Percentiles rank a stretch among this genome's conserved stretches.
Conservation (phyloP, 2,797 vertebrate genomes). For the Propithecus perrieri region DNA sequence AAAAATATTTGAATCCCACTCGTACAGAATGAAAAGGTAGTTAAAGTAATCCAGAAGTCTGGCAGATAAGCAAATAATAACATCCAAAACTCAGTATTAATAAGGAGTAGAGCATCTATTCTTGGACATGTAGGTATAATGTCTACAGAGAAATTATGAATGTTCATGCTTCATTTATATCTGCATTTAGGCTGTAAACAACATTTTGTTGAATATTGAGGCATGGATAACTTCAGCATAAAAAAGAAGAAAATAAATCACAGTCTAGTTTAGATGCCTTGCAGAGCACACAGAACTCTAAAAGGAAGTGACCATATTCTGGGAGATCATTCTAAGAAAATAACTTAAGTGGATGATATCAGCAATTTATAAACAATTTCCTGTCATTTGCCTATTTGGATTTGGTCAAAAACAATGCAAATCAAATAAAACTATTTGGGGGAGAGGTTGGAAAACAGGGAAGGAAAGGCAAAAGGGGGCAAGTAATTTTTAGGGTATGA, state of each 20-base stretch:
- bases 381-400: neutral
- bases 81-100: neutral
- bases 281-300: neutral
- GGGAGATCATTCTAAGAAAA: constrained; percentile 55
- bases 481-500: neutral
- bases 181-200: neutral
- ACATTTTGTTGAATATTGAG: neutral
- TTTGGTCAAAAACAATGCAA: neutral
- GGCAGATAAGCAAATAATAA: neutral
- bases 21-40: neutral
- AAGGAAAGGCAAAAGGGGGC: neutral
- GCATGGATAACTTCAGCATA: neutral
- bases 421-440: neutral
- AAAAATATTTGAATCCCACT: neutral
- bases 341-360: neutral
- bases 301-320: constrained; percentile 32
- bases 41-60: neutral
- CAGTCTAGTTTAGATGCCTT: constrained; percentile 11
- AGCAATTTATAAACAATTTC: constrained; percentile 37
- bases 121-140: neutral
- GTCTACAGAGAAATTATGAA: neutral
- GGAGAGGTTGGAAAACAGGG: neutral
- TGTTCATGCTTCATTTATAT: neutral
- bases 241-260: neutral
- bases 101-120: neutral